Percentiles rank a stretch among this genome's conserved stretches.
Evolutionary conservation across 2,113 vertebrate genomes (phyloP).

Genomic region (Sapayoa aenigma): DNA sequence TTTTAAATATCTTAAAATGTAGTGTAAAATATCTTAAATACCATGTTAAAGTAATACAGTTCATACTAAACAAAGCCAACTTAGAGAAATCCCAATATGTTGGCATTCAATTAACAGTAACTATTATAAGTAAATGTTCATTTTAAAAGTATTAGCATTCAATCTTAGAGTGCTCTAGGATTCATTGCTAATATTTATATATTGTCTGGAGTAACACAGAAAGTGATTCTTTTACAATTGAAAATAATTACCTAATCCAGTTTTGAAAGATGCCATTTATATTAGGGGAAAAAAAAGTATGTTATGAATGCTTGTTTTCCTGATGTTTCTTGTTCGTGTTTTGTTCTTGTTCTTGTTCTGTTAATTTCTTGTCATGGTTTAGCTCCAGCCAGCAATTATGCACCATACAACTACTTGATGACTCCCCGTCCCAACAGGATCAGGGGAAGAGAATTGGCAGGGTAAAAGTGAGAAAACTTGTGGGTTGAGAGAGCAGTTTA

Average conservation of each 20-base stretch:
- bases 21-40: background rate
- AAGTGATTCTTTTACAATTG: background rate
- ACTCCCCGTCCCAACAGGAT: background rate
- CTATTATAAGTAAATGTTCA: background rate
- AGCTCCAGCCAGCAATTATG: background rate
- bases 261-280: background rate
- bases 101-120: background rate
- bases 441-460: background rate
- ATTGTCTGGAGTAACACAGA: background rate
- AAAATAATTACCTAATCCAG: background rate
- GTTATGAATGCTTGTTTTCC: background rate
- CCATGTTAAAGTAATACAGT: background rate
- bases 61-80: background rate
- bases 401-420: background rate
- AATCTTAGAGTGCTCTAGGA: background rate
- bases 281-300: background rate
- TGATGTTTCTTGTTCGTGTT: background rate
- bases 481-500: background rate
- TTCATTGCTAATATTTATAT: background rate
- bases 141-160: background rate
- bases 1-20: background rate
- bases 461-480: background rate
- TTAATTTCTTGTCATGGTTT: background rate
- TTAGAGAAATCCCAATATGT: background rate
- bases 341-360: too few relatives aligned